Conservation (phyloP, 2,113 vertebrate genomes). For the Ptychochromis oligacanthus region DNA sequence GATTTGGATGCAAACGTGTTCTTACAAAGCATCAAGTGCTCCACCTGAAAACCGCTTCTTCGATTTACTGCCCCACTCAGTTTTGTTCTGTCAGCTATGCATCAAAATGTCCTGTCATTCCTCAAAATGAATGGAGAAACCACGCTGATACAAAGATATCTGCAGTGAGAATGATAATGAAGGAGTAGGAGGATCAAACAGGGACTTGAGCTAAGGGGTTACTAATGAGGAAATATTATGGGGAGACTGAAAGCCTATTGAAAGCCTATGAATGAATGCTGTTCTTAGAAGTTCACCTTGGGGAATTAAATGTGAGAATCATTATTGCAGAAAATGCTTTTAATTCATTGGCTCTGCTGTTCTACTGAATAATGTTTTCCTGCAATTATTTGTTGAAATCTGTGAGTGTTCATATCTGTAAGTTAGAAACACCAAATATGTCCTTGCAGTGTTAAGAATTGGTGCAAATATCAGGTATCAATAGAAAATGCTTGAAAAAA, state of each 20-base stretch:
- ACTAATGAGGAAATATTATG: constrained; percentile 45
- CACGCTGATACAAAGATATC: constrained; percentile 4
- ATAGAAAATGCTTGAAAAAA: not conserved
- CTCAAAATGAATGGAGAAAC: constrained; percentile 12
- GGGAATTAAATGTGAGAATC: not conserved
- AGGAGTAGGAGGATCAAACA: constrained; percentile 48
- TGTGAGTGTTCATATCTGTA: not conserved
- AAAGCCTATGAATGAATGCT: constrained; percentile 17
- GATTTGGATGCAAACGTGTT: constrained; percentile 13
- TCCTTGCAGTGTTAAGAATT: not conserved
- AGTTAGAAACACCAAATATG: not conserved
- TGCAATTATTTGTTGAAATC: not conserved
- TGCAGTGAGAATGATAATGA: constrained; percentile 38
- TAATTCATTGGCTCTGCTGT: not conserved
- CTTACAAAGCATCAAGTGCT: constrained; percentile 4
- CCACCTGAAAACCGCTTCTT: not conserved
- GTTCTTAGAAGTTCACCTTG: constrained; percentile 16
- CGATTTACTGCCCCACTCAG: not conserved
- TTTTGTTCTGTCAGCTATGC: not conserved
- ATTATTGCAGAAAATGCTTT: not conserved
- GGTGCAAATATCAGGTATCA: not conserved
- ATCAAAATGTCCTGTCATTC: constrained; percentile 13
- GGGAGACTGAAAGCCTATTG: constrained; percentile 9
- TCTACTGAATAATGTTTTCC: not conserved
- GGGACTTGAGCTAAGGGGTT: constrained; percentile 25